Evolutionary conservation across 2,113 vertebrate genomes (phyloP).

Genomic region (Thymallus thymallus): DNA sequence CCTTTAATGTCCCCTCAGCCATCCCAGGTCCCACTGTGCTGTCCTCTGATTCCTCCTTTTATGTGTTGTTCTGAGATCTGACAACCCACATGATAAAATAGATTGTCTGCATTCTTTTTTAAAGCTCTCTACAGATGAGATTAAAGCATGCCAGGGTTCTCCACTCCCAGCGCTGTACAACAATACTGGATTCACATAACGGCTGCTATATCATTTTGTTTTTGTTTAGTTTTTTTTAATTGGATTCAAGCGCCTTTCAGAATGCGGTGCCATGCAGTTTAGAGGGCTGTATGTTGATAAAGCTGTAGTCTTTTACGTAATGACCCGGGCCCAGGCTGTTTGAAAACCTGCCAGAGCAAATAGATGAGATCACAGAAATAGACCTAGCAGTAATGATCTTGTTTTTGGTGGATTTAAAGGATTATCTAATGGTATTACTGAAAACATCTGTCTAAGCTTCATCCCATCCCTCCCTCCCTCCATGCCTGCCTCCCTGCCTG

Average conservation of each 20-base stretch:
- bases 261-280: constrained; percentile 12
- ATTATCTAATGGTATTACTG: constrained; percentile 69
- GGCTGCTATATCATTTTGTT: constrained; percentile 7
- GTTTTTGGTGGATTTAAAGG: constrained; percentile 66
- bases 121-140: constrained; percentile 28
- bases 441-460: constrained; percentile 70
- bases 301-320: constrained; percentile 53
- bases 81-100: not conserved
- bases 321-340: constrained; percentile 44
- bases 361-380: constrained; percentile 59
- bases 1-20: no score
- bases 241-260: constrained; percentile 32
- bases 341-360: constrained; percentile 59
- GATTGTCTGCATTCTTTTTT: not conserved
- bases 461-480: no score
- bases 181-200: constrained; percentile 14
- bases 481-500: constrained; percentile 40
- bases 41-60: not conserved
- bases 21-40: not conserved
- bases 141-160: constrained; percentile 6
- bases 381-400: constrained; percentile 59
- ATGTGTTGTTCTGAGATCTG: not conserved
- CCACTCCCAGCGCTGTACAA: constrained; percentile 1
- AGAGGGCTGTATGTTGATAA: constrained; percentile 41
- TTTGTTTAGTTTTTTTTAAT: constrained; percentile 33